Evolutionary conservation across 2,797 vertebrate genomes (phyloP), one percentile per base, ranked within the genome.

Genomic region (Silurus lanzhouensis): DNA sequence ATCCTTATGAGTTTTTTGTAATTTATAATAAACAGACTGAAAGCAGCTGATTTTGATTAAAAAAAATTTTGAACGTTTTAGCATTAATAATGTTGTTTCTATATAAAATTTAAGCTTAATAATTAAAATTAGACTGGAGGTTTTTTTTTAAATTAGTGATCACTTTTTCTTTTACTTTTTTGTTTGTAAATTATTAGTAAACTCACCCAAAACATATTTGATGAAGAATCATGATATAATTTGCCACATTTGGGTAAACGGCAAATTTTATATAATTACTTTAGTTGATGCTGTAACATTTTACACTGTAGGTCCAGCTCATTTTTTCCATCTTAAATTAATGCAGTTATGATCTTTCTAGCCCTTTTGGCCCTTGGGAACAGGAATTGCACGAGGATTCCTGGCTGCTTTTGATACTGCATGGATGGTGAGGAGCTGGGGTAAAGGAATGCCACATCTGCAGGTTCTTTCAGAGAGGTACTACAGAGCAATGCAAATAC

Each of bases 361-460:
- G 98, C 98, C 98, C 1, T 99, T 99, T 94, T 99, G 98, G 98
- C 98, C 98, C 0, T 92, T 99, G 90, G 98, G 98, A 46, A 99
- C 98, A 0, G 98, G 98, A 0, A 96, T 99, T 13, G 98, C 97
- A 31, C 96, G 97, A 13, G 97, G 98, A 0, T 99, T 99, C 90
- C 85, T 99, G 0, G 97, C 97, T 0, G 92, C 96, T n/a, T 96
- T 98, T 0, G 98, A 99, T 0, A 92, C 95, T 0, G 97, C 96
- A 0, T 99, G 98, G 98, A 97, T 97, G 96, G 97, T 98, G 89
- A 95, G 96, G 91, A 96, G 92, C 25, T 98, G 98, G 97, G 96
- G 96, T 0, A 91, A 93, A 3, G 96, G 96, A 0, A 38, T 89
- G 0, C 90, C 91, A 0, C 95, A 94, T 0, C 92, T 97, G 63